Percentiles rank a stretch among this genome's conserved stretches.
Conservation (phyloP, 2,888 invertebrate species). For the Monochamus alternatus region DNA sequence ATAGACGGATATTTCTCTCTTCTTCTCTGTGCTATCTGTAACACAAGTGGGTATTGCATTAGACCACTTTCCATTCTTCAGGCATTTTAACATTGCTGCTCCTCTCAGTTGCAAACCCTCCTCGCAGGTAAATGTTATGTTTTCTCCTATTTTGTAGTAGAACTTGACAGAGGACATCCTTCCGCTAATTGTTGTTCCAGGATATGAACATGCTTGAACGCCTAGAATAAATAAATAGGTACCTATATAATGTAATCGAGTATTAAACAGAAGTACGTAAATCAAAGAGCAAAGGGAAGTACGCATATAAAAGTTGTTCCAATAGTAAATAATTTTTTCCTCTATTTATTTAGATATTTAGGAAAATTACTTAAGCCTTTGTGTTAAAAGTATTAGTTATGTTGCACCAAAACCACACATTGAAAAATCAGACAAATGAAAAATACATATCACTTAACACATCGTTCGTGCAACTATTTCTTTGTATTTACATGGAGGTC, state of each 20-base stretch:
- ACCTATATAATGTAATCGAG: constrained; percentile 1
- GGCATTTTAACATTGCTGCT: constrained; percentile 84
- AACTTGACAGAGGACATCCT: constrained; percentile 91
- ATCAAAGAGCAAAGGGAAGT: too few species aligned
- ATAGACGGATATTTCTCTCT: constrained; percentile 44
- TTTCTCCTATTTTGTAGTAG: constrained; percentile 90
- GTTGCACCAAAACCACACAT: too few species aligned
- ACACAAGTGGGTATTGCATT: constrained; percentile 86
- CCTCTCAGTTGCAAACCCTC: constrained; percentile 84
- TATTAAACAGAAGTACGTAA: background rate
- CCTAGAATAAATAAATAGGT: constrained; percentile 59
- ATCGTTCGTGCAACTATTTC: too few species aligned
- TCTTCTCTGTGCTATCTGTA: constrained; percentile 40
- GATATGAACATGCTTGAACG: constrained; percentile 87
- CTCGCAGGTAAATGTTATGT: constrained; percentile 88
- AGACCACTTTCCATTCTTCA: constrained; percentile 90
- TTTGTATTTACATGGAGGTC: too few species aligned
- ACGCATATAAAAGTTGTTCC: too few species aligned
- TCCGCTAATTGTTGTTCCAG: constrained; percentile 89
- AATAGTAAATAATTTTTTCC: too few species aligned
- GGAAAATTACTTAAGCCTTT: too few species aligned
- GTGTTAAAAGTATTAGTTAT: too few species aligned
- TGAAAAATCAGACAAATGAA: too few species aligned
- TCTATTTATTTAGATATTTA: too few species aligned
- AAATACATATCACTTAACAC: too few species aligned